Base-by-base conservation (phyloP, 2,888 invertebrate genomes). In the Eustalomyia histrio region DNA sequence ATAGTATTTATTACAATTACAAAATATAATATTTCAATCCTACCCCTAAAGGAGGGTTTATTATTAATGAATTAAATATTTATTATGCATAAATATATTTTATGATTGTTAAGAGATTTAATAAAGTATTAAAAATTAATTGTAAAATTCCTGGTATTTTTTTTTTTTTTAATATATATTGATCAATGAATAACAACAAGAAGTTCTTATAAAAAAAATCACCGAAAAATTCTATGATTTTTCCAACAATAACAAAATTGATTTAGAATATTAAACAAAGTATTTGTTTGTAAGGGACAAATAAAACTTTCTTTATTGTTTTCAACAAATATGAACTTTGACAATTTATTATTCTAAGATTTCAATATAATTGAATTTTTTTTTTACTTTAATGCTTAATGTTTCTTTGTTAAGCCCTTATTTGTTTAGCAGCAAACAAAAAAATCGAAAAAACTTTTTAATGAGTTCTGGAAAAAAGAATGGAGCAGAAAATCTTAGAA, bases 301-400 rank as follows among this genome's bases (percentile, higher is more conserved):
- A 35, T 58, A 58, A 64, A 69, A 39, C 12, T 39, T 39, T 39
- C 63, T 76, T 61, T 53, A 24, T 43, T 52, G 43, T 75, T 60
- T 47, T 24, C 50, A 74, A 65, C 18, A 81, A 81, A 78, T 75
- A 78, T 75, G 61, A 78, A 81, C 74, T 81, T 81, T 81, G 67
- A 72, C 61, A 78, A 75, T 78, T 78, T 81, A 71, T 78, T 75
- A 75, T 73, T 12, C 43, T 67, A 50, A 74, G 78, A 78, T 74
- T 78, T 78, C 67, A 75, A 75, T 78, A 72, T 71, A 81, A 81
- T 72, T 81, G 43, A 81, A 75, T 52, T 29, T 69, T 57, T 80
- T 76, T 55, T 64, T 29, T 6, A 6, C 7, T 6, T 29, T 7
- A 29, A 3, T 7, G 29, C 29, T 29, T 1, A 3, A 29, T 29